A percentile compares a stretch with the other conserved stretches of the same genome.
Conservation (phyloP, 2,113 vertebrate species). For the Emydura subglobosa region DNA sequence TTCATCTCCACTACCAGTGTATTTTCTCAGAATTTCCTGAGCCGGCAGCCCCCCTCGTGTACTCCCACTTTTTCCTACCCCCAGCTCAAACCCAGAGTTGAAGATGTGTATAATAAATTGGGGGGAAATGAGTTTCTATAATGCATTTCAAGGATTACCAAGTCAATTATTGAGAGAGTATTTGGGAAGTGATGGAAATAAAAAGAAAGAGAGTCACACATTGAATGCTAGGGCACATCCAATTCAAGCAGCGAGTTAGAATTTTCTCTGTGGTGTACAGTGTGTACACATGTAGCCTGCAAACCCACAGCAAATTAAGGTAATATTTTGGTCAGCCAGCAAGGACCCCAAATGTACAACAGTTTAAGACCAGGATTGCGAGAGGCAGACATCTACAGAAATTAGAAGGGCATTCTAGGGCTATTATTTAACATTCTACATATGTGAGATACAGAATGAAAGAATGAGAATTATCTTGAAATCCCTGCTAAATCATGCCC, state of each 20-base stretch:
- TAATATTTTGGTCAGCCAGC: slow-evolving; percentile 76
- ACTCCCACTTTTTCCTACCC: background rate
- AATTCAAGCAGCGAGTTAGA: slow-evolving; percentile 15
- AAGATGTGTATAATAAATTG: background rate
- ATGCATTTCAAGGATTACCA: slow-evolving; percentile 50
- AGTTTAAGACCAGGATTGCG: slow-evolving; percentile 71
- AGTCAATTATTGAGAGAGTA: slow-evolving; percentile 16
- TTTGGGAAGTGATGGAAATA: slow-evolving; percentile 9
- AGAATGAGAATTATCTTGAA: slow-evolving; percentile 89
- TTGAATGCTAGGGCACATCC: background rate
- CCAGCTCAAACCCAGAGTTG: background rate
- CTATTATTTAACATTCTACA: slow-evolving; percentile 83
- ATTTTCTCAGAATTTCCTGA: background rate
- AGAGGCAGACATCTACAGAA: slow-evolving; percentile 53
- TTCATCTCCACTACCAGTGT: background rate
- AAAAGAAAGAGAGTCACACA: background rate
- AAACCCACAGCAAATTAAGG: slow-evolving; percentile 57
- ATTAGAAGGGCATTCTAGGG: slow-evolving; percentile 56
- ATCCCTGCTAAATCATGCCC: slow-evolving; percentile 90
- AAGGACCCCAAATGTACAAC: slow-evolving; percentile 54
- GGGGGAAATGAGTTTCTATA: background rate
- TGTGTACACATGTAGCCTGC: background rate
- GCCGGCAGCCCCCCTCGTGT: background rate
- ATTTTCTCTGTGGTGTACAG: background rate
- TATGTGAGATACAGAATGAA: slow-evolving; percentile 80